These are phyloP conservation scores for Penaeus japonicus DNA, from an alignment of 1,140 invertebrate species.

Conservation along the genomic window DNA sequence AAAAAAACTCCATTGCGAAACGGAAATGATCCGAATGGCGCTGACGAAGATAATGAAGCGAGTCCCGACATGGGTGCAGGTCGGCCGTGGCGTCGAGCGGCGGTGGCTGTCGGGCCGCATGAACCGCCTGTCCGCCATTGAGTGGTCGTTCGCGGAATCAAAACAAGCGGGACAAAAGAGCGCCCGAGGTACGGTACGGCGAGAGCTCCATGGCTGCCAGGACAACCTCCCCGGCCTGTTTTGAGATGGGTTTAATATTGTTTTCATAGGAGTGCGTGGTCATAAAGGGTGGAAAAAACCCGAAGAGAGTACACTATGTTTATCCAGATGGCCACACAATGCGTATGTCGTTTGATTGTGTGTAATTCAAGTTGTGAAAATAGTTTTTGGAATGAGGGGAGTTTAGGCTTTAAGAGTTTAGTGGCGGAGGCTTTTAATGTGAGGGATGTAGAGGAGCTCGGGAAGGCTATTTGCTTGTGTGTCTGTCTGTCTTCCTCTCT, in stretches of 20 bases:
- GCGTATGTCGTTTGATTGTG: slow-evolving; percentile 11
- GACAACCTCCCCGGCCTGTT: not conserved
- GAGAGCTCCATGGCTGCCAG: not conserved
- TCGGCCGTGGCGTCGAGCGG: no score
- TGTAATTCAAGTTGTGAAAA: slow-evolving; percentile 21
- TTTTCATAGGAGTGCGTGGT: slow-evolving; percentile 8
- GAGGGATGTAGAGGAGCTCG: no score
- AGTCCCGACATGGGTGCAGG: no score
- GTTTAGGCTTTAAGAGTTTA: no score
- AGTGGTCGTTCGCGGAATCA: not conserved
- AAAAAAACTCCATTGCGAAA: no score
- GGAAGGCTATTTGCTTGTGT: no score
- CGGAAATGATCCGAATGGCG: no score
- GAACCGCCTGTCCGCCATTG: not conserved
- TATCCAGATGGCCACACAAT: slow-evolving; percentile 8
- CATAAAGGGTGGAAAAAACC: slow-evolving; percentile 16
- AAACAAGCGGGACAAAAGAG: not conserved
- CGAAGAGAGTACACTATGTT: slow-evolving; percentile 12
- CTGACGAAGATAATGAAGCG: no score
- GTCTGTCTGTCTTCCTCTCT: no score
- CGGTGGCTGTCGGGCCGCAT: no score
- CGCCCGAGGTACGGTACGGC: not conserved
- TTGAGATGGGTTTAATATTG: slow-evolving; percentile 21
- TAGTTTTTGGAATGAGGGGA: not conserved
- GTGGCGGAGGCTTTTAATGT: no score